These are phyloP conservation scores for Stichopus chloronotus DNA, from an alignment of 35 echinoderm and acorn worm species.

Conservation along the genomic window DNA sequence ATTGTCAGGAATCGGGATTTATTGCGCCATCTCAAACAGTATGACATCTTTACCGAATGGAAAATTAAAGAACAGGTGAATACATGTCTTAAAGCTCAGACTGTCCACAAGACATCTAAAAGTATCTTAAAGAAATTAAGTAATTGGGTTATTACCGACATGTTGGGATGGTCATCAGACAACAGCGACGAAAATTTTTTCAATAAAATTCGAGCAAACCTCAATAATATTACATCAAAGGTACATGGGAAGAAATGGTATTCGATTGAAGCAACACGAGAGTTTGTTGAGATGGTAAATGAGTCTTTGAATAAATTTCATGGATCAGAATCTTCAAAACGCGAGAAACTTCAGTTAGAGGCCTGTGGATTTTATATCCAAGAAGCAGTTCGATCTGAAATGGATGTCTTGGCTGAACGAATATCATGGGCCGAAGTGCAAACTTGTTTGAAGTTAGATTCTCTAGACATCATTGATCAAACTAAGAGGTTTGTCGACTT, in stretches of 20 bases:
- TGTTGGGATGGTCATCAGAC: not conserved
- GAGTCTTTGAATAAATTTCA: not conserved
- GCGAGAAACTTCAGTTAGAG: not conserved
- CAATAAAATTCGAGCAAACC: not conserved
- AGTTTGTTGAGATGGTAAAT: not conserved
- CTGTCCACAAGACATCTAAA: too few relatives aligned
- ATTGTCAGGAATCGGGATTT: not conserved
- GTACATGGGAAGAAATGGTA: conserved; percentile 4
- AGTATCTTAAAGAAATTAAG: too few relatives aligned
- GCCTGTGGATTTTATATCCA: conserved; percentile 11
- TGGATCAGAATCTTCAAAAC: not conserved
- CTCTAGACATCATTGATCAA: conserved; percentile 41
- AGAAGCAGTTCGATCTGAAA: conserved; percentile 32
- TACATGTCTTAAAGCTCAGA: not conserved
- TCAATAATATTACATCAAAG: not conserved
- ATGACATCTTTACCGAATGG: conserved; percentile 12
- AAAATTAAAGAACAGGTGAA: not conserved
- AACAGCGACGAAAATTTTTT: conserved; percentile 17
- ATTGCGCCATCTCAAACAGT: not conserved
- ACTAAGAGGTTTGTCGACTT: not conserved
- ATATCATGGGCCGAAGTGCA: conserved; percentile 13
- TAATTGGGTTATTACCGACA: not conserved
- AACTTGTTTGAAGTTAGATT: not conserved
- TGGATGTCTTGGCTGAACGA: not conserved
- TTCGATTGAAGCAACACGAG: not conserved